Base-by-base conservation (phyloP, 2,113 vertebrate genomes). In the Neolamprologus kungweensis region DNA sequence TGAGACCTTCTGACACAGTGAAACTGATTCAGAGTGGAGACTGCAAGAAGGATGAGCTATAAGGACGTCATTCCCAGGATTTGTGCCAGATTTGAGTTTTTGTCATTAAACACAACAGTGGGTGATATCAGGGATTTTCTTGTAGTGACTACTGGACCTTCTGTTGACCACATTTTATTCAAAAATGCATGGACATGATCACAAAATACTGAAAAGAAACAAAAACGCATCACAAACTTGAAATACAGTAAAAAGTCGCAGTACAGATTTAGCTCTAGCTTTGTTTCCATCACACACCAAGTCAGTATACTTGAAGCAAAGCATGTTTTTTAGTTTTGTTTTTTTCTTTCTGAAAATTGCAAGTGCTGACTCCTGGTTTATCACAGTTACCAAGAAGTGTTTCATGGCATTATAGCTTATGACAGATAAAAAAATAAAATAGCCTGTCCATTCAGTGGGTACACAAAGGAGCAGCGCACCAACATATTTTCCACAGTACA, bases 41-140 rank as follows among this genome's bases (percentile, higher is more conserved):
- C 1, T 97, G 96, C 87, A 95, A 86, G 80, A 97, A 94, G 85
- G 96, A 97, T 80, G 97, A 98, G 81, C 91, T 98, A 45, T 98
- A 93, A 95, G 78, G 78, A 78, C 11, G 17, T 11, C 11, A 21
- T 50, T 60, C 21, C 23, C 51, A 17, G 14, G 17, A 53, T 81
- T 21, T 73, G 26, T 82, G 42, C 14, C 31, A 53, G 28, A 35
- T 17, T 33, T 45, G 47, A 26, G 79, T 55, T 65, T 19, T 3
- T 42, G 8, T 3, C 19, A 82, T 60, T 7, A 21, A 80, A 47
- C 37, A 47, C 11, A 11, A 23, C 54, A 81, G 8, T 5, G 26
- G 1, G 4, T 42, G 9, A 78, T 31, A 50, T 82, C 7, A 68
- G 40, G 80, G 3, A 65, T 40, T 83, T n/a, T 54, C 23, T 5